Base-by-base conservation (phyloP, 2,888 invertebrate genomes). In the Agelastica alni region DNA sequence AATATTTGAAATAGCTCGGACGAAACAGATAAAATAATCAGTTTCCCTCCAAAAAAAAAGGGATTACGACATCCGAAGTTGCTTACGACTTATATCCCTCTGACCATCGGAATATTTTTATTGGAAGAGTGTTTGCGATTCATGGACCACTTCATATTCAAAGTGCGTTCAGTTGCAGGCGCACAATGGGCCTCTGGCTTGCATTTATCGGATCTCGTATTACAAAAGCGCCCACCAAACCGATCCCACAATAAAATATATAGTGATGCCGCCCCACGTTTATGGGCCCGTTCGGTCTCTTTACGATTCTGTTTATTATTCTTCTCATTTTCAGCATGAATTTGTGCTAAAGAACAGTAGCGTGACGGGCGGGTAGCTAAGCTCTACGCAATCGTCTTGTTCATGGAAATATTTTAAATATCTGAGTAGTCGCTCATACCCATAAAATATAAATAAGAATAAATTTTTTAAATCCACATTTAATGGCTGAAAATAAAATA, bases 191-290 rank as follows among this genome's bases (percentile, higher is more conserved):
- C 45, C 45, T 41, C 39, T 32, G 39, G 45, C 37, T 46, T 54
- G 51, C 54, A 54, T 56, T 49, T 59, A 59, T 56, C 56, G 55
- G 53, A 49, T 39, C 51, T 47, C 46, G n/a, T 53, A 56, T 56
- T 51, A 47, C 58, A 46, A 55, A 54, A 55, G 37, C 34, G 30
- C 37, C 37, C 37, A 39, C 20, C 37, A 20, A 10, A 26, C 26
- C 32, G 36, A 18, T 32, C 58, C 42, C 48, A 58, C 53, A 54
- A 58, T 58, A 58, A 58, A 58, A 58, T 55, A 58, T 58, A 58
- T 54, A 55, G 58, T 55, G 47, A 53, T 54, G 47, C 42, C 42
- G 44, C 45, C 45, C 30, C 45, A 51, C 55, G 48, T 58, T 58
- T 55, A 53, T 54, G 43, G 48, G 39, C 36, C 42, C 34, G 49